Percentiles rank a stretch among this genome's conserved stretches.
Evolutionary conservation across 2,888 invertebrate genomes (phyloP).

Genomic region (Drosophila birchii): DNA sequence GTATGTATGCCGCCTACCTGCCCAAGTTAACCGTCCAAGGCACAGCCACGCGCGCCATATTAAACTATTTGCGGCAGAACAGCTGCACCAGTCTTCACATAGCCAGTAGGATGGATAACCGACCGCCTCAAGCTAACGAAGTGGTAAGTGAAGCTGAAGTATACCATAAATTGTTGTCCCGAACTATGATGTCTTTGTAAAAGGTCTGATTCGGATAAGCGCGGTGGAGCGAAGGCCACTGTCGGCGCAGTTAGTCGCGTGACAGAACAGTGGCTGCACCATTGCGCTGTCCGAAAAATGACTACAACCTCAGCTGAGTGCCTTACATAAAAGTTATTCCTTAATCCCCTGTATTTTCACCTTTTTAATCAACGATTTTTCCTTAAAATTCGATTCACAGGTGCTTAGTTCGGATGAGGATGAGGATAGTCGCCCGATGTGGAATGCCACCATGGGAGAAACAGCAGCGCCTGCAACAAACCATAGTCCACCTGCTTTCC

Average conservation of each 20-base stretch:
- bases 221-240: constrained; percentile 9
- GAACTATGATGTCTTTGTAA: constrained; percentile 76
- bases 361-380: constrained; percentile 2
- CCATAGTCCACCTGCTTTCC: constrained; percentile 62
- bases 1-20: constrained; percentile 61
- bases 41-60: constrained; percentile 68
- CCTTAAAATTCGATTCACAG: constrained; percentile 25
- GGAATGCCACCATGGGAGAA: constrained; percentile 19
- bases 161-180: too few species aligned
- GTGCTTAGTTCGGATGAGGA: constrained; percentile 70
- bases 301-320: constrained; percentile 67
- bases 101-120: constrained; percentile 65
- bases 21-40: constrained; percentile 56
- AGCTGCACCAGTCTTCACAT: constrained; percentile 56
- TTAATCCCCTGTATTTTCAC: neutral
- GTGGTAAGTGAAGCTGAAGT: constrained; percentile 52
- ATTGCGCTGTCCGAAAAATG: constrained; percentile 54
- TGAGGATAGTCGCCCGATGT: constrained; percentile 51
- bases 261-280: constrained; percentile 18
- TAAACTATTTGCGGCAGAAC: constrained; percentile 62
- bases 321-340: neutral
- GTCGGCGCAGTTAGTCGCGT: constrained; percentile 76
- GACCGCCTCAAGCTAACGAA: constrained; percentile 49
- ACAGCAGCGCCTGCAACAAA: constrained; percentile 16
- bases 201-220: constrained; percentile 75